Conservation (phyloP, 1,140 invertebrate species). For the Drepana arcuata region DNA sequence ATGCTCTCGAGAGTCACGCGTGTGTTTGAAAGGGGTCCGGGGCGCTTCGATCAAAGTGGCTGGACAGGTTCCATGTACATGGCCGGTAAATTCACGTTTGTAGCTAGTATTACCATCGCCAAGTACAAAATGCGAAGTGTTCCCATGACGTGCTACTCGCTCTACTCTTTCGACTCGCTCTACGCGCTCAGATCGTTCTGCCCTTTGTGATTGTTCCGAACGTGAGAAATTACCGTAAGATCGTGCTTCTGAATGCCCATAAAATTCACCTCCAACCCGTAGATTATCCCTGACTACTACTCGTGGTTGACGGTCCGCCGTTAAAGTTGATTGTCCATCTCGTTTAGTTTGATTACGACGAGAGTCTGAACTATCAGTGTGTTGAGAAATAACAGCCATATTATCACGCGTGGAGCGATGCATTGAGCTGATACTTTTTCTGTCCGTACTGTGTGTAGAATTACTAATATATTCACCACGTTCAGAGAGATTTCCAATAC, state of each 20-base stretch:
- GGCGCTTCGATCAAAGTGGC: constrained; percentile 82
- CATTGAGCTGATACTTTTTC: constrained; percentile 82
- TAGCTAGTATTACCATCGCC: constrained; percentile 81
- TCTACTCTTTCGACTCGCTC: constrained; percentile 58
- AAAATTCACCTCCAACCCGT: constrained; percentile 79
- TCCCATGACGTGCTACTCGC: constrained; percentile 74
- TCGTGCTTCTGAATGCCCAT: constrained; percentile 75
- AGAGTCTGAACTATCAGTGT: constrained; percentile 51
- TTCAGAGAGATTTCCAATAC: constrained; percentile 83
- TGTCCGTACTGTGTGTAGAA: constrained; percentile 76
- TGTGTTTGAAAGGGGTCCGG: constrained; percentile 83
- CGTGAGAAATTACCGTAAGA: constrained; percentile 78
- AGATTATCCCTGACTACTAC: constrained; percentile 76
- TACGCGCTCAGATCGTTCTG: constrained; percentile 61
- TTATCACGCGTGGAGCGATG: constrained; percentile 75
- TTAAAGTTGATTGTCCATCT: constrained; percentile 58
- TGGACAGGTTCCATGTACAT: constrained; percentile 82
- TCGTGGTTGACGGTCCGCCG: constrained; percentile 71
- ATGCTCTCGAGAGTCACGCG: constrained; percentile 84
- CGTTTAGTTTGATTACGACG: constrained; percentile 55
- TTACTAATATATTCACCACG: constrained; percentile 78
- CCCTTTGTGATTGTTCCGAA: constrained; percentile 59
- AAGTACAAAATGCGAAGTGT: constrained; percentile 80
- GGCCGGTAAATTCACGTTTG: constrained; percentile 81
- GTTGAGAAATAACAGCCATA: constrained; percentile 59